phyloP scores from a whole-genome alignment of 2,797 vertebrate species.

The Vultur gryphus region DNA sequence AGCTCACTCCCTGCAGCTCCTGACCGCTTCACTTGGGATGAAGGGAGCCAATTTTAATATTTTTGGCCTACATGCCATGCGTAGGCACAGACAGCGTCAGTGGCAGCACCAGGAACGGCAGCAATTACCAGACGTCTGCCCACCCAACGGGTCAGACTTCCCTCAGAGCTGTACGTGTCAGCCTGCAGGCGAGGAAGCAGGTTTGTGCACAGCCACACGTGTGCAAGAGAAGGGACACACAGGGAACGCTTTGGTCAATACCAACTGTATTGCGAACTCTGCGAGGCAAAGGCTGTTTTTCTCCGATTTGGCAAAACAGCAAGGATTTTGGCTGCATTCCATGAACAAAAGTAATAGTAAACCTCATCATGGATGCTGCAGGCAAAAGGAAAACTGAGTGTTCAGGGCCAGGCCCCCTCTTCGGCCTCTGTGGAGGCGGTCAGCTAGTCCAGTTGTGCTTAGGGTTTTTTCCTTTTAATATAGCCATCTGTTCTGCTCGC shows the following conservation, averaged over 20 bases:
- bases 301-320: not conserved
- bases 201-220: fast-evolving
- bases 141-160: fast-evolving
- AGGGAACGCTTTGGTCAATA: fast-evolving
- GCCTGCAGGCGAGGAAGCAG: not conserved
- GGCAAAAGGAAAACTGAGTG: not conserved
- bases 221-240: not conserved
- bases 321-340: not conserved
- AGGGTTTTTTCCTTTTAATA: not conserved
- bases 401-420: not conserved
- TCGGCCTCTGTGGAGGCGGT: not conserved
- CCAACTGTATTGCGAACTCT: fast-evolving
- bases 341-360: not conserved
- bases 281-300: not conserved
- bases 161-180: fast-evolving
- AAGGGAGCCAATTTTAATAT: not conserved
- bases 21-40: not conserved
- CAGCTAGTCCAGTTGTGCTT: not conserved
- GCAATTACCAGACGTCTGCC: fast-evolving
- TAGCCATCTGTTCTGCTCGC: not conserved
- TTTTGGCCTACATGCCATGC: fast-evolving
- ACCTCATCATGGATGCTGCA: not conserved
- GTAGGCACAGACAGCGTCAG: fast-evolving
- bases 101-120: fast-evolving
- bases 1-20: not conserved